phyloP scores from a whole-genome alignment of 23 tunicate genomes.

The Pegea sp. region DNA sequence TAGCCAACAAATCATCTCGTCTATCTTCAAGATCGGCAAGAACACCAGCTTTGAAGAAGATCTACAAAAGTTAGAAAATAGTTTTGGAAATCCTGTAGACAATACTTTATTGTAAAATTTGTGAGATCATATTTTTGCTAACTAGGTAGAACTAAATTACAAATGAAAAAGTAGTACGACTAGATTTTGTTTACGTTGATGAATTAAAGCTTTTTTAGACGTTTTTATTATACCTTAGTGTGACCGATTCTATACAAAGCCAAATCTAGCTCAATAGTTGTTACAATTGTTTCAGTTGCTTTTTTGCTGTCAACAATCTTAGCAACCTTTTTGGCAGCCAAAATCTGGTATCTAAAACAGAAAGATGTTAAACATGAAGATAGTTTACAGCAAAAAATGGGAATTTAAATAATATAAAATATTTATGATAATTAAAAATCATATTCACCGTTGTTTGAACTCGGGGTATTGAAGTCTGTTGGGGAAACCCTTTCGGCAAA shows the following conservation, averaged over 20 bases:
- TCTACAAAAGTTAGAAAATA: conserved; percentile 9
- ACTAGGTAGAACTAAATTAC: neutral
- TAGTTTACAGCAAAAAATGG: neutral
- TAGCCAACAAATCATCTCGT: conserved; percentile 63
- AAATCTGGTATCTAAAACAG: conserved; percentile 50
- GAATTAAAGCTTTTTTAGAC: no score
- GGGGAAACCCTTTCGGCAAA: conserved; percentile 96
- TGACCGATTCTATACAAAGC: conserved; percentile 89
- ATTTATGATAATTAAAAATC: neutral
- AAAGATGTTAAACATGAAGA: neutral
- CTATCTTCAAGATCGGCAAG: conserved; percentile 92
- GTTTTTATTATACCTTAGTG: conserved; percentile 87
- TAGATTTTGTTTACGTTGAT: neutral
- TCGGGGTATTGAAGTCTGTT: conserved; percentile 85
- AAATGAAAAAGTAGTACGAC: neutral
- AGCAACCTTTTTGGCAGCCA: conserved; percentile 69
- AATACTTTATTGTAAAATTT: no score
- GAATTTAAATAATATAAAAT: no score
- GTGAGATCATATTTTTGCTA: no score
- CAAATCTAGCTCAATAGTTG: conserved; percentile 40
- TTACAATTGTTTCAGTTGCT: conserved; percentile 60
- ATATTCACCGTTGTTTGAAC: conserved; percentile 66
- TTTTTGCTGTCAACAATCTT: conserved; percentile 93
- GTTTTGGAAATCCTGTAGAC: no score
- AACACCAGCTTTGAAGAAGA: conserved; percentile 98